Conservation (phyloP, 2,797 vertebrate genomes). For the Catharus ustulatus region DNA sequence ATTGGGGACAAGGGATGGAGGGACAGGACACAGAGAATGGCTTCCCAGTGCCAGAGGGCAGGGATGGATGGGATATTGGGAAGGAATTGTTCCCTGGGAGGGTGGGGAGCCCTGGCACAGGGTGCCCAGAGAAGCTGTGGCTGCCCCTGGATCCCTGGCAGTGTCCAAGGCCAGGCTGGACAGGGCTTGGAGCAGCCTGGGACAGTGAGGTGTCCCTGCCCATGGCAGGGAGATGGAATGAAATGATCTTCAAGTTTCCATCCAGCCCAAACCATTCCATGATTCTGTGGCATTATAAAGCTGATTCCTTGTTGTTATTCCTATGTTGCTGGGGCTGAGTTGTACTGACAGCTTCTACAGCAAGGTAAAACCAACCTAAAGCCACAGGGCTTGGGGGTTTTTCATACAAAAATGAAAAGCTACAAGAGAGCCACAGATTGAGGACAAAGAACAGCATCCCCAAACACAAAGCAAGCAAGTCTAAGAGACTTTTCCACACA, state of each 20-base stretch:
- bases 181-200: fast-evolving
- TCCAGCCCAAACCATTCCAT: fast-evolving
- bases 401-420: background rate
- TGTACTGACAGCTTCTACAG: background rate
- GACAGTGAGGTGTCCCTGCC: background rate
- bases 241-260: no score
- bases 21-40: background rate
- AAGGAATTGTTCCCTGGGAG: background rate
- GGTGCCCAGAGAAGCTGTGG: background rate
- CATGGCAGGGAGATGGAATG: no score
- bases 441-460: background rate
- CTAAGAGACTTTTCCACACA: background rate
- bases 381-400: background rate
- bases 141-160: background rate
- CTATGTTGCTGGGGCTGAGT: background rate
- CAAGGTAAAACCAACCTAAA: background rate
- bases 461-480: background rate
- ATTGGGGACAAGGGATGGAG: background rate
- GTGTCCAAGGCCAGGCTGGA: background rate
- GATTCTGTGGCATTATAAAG: background rate
- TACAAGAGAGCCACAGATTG: background rate
- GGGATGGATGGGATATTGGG: background rate
- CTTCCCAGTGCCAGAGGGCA: background rate
- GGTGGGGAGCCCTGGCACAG: background rate
- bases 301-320: background rate